These are phyloP conservation scores for Halcyon smyrnensis DNA, from an alignment of 2,797 vertebrate genomes.

Conservation along the genomic window DNA sequence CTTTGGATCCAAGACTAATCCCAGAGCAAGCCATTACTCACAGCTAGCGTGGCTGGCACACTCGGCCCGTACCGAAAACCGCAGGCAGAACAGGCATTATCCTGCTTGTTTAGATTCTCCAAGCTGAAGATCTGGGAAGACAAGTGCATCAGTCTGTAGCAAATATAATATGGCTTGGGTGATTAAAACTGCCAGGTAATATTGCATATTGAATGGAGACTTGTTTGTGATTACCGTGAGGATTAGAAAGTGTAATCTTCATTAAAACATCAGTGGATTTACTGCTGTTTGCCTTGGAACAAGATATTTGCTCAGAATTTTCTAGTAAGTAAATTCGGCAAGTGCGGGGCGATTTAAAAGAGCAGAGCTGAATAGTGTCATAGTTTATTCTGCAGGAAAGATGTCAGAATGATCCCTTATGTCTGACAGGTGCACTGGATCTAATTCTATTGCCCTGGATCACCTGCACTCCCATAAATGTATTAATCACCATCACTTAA, in stretches of 20 bases:
- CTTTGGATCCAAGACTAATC: not conserved
- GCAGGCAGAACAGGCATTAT: not conserved
- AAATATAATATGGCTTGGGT: not conserved
- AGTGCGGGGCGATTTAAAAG: not conserved
- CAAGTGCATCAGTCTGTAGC: not conserved
- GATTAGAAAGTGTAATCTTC: conserved; percentile 28
- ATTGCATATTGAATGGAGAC: not conserved
- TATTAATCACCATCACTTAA: not conserved
- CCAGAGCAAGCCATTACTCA: not conserved
- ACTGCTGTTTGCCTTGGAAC: not conserved
- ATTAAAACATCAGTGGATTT: conserved; percentile 48
- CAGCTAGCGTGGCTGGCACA: not conserved
- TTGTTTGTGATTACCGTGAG: conserved; percentile 24
- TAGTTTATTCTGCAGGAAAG: not conserved
- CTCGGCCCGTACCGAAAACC: not conserved
- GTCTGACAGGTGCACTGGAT: not conserved
- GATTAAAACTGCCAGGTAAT: conserved; percentile 20
- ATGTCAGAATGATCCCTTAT: not conserved
- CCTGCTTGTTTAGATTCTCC: not conserved
- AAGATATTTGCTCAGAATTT: conserved; percentile 1
- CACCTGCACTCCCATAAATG: not conserved
- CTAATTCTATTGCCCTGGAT: not conserved
- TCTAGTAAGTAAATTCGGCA: conserved; percentile 31
- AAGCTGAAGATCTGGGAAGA: not conserved
- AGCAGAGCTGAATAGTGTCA: not conserved